phyloP scores from a whole-genome alignment of 2,888 invertebrate species.

The Linnaemya tessellans region DNA sequence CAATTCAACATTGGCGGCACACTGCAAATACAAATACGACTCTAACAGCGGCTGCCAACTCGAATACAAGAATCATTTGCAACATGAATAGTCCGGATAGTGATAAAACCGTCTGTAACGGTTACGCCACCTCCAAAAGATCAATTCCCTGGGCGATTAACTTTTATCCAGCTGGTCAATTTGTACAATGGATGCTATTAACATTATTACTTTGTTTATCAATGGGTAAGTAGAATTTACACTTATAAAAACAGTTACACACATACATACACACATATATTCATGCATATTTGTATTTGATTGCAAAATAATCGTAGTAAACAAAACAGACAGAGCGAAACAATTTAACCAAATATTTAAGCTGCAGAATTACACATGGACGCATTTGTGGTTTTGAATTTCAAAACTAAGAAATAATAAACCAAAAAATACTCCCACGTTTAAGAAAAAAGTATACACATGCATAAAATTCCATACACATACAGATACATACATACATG shows the following conservation, averaged over 20 bases:
- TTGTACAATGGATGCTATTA: constrained; percentile 78
- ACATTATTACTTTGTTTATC: constrained; percentile 79
- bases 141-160: constrained; percentile 27
- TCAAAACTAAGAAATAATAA: constrained; percentile 28
- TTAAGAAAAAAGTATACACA: background rate
- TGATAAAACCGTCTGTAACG: constrained; percentile 11
- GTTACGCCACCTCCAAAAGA: constrained; percentile 41
- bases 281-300: background rate
- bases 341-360: constrained; percentile 10
- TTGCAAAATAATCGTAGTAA: constrained; percentile 25
- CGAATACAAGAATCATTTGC: constrained; percentile 12
- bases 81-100: constrained; percentile 1
- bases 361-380: background rate
- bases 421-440: constrained; percentile 21
- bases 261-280: background rate
- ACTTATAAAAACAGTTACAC: background rate
- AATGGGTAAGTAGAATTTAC: constrained; percentile 77
- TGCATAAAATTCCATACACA: background rate
- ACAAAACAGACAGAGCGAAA: constrained; percentile 2
- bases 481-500: background rate
- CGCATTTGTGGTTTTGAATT: constrained; percentile 22
- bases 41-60: constrained; percentile 21
- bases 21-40: constrained; percentile 31
- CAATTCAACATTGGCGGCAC: constrained; percentile 34
- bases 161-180: constrained; percentile 64